phyloP scores from a whole-genome alignment of 2,797 vertebrate genomes.

The Pipistrellus nathusii region DNA sequence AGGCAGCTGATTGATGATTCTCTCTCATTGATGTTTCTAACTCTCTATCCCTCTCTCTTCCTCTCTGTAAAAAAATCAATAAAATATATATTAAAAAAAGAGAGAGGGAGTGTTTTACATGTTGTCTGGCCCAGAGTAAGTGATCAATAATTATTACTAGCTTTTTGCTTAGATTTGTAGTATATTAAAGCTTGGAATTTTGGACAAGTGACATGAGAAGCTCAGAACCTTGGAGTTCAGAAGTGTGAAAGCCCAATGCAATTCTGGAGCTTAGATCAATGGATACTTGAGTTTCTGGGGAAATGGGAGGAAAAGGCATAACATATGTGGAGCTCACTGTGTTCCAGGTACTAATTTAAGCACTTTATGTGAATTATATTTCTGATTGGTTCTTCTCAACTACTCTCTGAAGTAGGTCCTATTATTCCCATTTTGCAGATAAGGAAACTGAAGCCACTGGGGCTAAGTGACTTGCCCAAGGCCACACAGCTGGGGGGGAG shows the following conservation, averaged over 20 bases:
- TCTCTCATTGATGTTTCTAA: too few species aligned
- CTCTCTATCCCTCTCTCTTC: too few species aligned
- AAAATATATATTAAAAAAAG: too few species aligned
- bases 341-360: not conserved
- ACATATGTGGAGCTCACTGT: not conserved
- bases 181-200: not conserved
- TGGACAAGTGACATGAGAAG: not conserved
- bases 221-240: not conserved
- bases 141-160: not conserved
- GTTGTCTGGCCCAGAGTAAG: not conserved
- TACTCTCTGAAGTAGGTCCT: not conserved
- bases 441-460: not conserved
- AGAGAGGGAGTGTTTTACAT: not conserved
- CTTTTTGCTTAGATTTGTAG: not conserved
- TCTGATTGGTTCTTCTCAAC: slow-evolving; percentile 1
- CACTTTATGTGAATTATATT: not conserved
- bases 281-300: not conserved
- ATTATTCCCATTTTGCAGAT: not conserved
- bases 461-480: not conserved
- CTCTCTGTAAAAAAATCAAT: too few species aligned
- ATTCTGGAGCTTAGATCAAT: not conserved
- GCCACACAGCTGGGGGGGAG: not conserved
- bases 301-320: not conserved
- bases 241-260: not conserved
- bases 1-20: too few species aligned